Evolutionary conservation across 37 sponge, comb jelly and placozoan genomes (phyloP), one percentile per base, ranked within the genome.

Genomic region (Axinella damicornis): DNA sequence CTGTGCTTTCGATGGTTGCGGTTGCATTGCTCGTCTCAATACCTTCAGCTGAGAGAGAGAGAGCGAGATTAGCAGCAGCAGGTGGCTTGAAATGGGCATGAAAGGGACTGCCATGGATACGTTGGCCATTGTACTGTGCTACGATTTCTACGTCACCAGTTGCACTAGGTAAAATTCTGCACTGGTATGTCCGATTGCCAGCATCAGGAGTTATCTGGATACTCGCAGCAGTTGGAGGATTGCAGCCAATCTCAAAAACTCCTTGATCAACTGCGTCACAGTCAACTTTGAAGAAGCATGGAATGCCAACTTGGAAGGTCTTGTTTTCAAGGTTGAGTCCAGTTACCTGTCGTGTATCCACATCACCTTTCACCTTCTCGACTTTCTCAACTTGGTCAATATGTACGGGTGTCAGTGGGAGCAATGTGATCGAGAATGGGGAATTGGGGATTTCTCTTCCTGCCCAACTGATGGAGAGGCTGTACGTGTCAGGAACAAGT

Each of bases 61-160:
- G 53, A 13, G 81, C 67, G 37, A 80, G 46, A 30, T 57, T 57
- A 15, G 70, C n/a, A 40, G 53, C n/a, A 52, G 70, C 21, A 19
- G 69, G 74, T 35, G 30, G 39, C 38, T 76, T 31, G 38, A 90
- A 82, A 32, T 82, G 30, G 53, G 71, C 79, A 70, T 75, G 60
- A 79, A 91, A 94, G 17, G 95, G 95, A 24, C 84, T 82, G 21
- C 93, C 93, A 37, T 80, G 81, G 12, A 94, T 62, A 57, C 83
- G 76, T 18, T 72, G 20, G 30, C 78, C 85, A 59, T 88, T 78
- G 70, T 85, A 94, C 18, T 68, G 38, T 12, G 76, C 71, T 21
- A 46, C 33, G 1, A 91, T 52, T 20, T 73, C 53, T 18, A 76
- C 39, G 24, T 74, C 33, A 12, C 82, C 89, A 30, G 35, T 59